Base-by-base conservation (phyloP, 2,797 vertebrate species). In the Ambastaia sidthimunki region DNA sequence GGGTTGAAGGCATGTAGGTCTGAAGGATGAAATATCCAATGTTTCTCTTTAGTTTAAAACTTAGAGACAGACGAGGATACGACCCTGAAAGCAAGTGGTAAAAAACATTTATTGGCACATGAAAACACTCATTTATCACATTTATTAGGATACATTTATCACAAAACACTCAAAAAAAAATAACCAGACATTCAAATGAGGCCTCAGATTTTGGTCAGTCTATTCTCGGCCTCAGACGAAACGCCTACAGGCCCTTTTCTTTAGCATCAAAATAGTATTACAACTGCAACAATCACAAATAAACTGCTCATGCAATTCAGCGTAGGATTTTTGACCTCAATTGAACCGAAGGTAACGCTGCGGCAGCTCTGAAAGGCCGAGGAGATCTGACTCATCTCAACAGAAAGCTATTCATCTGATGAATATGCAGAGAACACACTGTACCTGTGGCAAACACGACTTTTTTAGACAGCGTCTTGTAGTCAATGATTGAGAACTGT, bases 11-110 rank as follows among this genome's bases (percentile, higher is more conserved):
- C 96, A 98, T 97, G 81, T 97, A 98, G 71, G 96, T 98, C 89
- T 98, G 97, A 83, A 98, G 89, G 91, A 98, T 98, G 92, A 98
- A 98, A 89, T 98, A 98, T 57, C 97, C 97, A 15, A 97, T 98
- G 87, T 98, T 98, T 89, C 97, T 96, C 90, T 98, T 98, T 68
- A 98, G 93, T 70, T 94, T 95, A 89, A 98, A 98, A 89, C 96
- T 98, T 83, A 97, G 91, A 23, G 97, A 98, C 76, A 98, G 89
- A 74, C 95, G 93, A 81, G 96, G 96, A 87, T 98, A 98, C 9
- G 96, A 96, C 75, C 97, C 97, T 98, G 87, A 84, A 37, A 83
- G 70, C 37, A 13, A 86, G 28, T 9, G 18, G 34, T 34, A 3
- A 67, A 41, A 44, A 41, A 66, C 5, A 7, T 9, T 67, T 11